Percentiles rank a stretch among this genome's conserved stretches.
These are phyloP conservation scores for Syngnathus typhle DNA, from an alignment of 2,113 vertebrate species.

Conservation along the genomic window DNA sequence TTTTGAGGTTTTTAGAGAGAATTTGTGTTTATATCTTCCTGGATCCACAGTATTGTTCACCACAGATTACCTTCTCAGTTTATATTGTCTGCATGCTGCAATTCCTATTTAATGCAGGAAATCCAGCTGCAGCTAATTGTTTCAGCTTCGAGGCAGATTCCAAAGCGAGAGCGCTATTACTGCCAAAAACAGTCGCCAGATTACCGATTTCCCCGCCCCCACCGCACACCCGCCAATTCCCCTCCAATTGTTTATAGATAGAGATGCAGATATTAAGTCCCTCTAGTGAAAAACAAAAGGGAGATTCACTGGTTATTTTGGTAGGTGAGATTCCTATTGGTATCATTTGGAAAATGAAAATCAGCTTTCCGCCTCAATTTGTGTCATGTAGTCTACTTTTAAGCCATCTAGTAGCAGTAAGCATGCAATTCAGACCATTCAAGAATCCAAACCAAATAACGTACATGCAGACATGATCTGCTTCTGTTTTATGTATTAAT, in stretches of 20 bases:
- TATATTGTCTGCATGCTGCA: background rate
- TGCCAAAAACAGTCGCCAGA: background rate
- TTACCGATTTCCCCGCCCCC: too few species aligned
- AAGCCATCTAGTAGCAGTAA: background rate
- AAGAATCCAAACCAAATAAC: too few species aligned
- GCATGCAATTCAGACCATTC: background rate
- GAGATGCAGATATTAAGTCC: background rate
- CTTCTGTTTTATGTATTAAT: too few species aligned
- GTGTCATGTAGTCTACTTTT: background rate
- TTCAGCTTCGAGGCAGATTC: slow-evolving; percentile 1
- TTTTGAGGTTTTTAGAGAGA: background rate
- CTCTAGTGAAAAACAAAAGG: background rate
- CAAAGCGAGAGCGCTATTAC: background rate
- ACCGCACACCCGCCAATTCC: too few species aligned
- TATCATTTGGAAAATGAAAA: background rate
- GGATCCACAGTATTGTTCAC: background rate
- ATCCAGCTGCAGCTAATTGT: slow-evolving; percentile 1
- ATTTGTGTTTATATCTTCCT: background rate
- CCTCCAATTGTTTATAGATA: background rate
- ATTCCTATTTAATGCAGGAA: slow-evolving; percentile 2
- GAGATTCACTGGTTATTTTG: background rate
- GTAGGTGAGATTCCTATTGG: background rate
- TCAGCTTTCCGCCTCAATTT: background rate
- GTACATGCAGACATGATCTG: too few species aligned
- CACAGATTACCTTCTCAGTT: background rate